phyloP scores from a whole-genome alignment of 2,113 vertebrate species.

The Climacteris rufus region DNA sequence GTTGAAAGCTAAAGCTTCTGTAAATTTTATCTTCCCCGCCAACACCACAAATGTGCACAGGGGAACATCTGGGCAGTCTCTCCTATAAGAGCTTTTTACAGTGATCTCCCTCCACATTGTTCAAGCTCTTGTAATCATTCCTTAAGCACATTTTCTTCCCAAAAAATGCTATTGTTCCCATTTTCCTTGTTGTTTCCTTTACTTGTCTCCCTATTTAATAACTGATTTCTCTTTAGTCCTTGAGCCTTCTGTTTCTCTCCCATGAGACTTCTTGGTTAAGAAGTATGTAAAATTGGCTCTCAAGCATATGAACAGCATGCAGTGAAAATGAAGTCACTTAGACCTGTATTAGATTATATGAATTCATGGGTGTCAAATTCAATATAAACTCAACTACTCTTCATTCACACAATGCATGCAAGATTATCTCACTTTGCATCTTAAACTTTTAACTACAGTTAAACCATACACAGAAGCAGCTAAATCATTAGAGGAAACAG shows the following conservation, averaged over 20 bases:
- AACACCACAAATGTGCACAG: background rate
- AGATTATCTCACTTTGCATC: background rate
- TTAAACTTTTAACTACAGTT: background rate
- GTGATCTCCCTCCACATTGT: rapidly evolving
- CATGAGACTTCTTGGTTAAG: background rate
- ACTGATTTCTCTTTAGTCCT: background rate
- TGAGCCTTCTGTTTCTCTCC: background rate
- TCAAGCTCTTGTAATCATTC: background rate
- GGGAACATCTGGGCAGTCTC: background rate
- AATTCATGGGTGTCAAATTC: background rate
- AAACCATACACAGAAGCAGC: background rate
- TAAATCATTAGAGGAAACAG: background rate
- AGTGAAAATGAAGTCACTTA: background rate
- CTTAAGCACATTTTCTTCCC: background rate
- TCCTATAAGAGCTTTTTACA: background rate
- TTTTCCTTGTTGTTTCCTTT: background rate
- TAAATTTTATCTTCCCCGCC: background rate
- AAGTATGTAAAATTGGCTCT: background rate
- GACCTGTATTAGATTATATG: background rate
- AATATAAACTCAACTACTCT: background rate
- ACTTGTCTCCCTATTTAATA: background rate
- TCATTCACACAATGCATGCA: background rate
- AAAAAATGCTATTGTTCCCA: background rate
- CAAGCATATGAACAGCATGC: background rate
- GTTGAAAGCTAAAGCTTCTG: background rate